Percentiles rank a stretch among this genome's conserved stretches.
These are phyloP conservation scores for Parazoanthus darwini DNA, from an alignment of 92 coral and sea anemone species.

Conservation along the genomic window DNA sequence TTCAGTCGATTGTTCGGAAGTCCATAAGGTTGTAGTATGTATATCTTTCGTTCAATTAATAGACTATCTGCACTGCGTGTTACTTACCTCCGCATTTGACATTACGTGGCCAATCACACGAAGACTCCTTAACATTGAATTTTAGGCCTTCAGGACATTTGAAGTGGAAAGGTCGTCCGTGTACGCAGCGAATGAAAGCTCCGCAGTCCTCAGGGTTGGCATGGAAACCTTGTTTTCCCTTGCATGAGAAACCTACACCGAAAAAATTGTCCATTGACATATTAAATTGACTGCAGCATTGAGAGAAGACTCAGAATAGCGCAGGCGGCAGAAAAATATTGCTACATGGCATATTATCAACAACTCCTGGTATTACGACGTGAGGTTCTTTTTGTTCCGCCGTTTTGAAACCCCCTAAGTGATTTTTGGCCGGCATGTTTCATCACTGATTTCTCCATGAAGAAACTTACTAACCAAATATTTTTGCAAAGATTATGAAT, in stretches of 20 bases:
- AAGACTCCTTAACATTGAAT: constrained; percentile 37
- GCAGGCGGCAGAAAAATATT: too few species aligned
- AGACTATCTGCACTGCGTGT: background rate
- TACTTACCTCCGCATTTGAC: constrained; percentile 57
- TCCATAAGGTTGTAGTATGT: background rate
- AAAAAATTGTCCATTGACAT: too few species aligned
- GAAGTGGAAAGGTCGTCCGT: constrained; percentile 44
- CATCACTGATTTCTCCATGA: too few species aligned
- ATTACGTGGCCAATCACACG: constrained; percentile 57
- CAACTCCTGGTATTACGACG: too few species aligned
- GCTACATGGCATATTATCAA: too few species aligned
- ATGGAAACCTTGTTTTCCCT: constrained; percentile 41
- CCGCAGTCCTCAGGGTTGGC: constrained; percentile 55
- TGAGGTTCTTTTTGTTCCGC: too few species aligned
- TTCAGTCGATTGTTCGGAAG: background rate
- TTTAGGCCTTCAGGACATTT: constrained; percentile 51
- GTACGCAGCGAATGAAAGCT: constrained; percentile 52
- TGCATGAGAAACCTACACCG: constrained; percentile 19
- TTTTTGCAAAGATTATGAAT: too few species aligned
- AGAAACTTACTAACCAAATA: too few species aligned
- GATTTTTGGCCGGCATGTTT: too few species aligned
- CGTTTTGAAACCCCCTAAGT: too few species aligned
- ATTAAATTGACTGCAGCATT: too few species aligned
- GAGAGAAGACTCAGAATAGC: too few species aligned
- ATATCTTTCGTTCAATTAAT: background rate